These are phyloP conservation scores for Vireo altiloquus DNA, from an alignment of 2,113 vertebrate species.

Conservation along the genomic window DNA sequence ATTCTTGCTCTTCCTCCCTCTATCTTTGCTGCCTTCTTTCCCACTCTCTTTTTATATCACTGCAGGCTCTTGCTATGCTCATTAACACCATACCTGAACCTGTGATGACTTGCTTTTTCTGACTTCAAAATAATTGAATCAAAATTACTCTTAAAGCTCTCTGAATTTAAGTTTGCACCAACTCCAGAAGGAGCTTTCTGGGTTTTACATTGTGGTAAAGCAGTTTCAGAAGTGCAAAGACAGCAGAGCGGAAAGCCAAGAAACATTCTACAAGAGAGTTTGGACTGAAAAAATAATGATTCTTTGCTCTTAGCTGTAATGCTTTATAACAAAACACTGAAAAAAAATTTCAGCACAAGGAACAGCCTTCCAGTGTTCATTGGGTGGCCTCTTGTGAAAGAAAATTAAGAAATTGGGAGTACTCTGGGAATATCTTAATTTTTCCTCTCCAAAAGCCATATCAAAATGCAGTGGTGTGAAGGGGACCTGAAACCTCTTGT, in stretches of 20 bases:
- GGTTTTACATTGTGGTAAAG: not conserved
- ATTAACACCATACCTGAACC: not conserved
- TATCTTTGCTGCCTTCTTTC: not conserved
- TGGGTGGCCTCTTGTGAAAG: not conserved
- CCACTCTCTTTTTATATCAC: not conserved
- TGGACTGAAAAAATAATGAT: not conserved
- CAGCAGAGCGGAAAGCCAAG: not conserved
- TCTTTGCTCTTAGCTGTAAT: not conserved
- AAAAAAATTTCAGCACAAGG: not conserved
- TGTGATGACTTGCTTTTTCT: not conserved
- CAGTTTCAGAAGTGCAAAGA: not conserved
- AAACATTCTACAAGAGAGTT: not conserved
- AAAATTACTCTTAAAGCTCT: not conserved
- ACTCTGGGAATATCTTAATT: not conserved
- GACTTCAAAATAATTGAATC: not conserved
- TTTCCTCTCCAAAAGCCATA: not conserved
- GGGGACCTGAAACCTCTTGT: not conserved
- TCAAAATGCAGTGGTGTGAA: not conserved
- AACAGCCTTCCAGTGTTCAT: not conserved
- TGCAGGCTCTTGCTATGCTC: not conserved
- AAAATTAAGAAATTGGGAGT: not conserved
- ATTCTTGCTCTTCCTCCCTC: not conserved
- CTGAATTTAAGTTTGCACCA: not conserved
- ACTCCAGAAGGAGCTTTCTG: not conserved
- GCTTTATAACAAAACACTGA: not conserved